Conservation (phyloP, 1,140 invertebrate genomes). For the Zaprionus davidi region DNA sequence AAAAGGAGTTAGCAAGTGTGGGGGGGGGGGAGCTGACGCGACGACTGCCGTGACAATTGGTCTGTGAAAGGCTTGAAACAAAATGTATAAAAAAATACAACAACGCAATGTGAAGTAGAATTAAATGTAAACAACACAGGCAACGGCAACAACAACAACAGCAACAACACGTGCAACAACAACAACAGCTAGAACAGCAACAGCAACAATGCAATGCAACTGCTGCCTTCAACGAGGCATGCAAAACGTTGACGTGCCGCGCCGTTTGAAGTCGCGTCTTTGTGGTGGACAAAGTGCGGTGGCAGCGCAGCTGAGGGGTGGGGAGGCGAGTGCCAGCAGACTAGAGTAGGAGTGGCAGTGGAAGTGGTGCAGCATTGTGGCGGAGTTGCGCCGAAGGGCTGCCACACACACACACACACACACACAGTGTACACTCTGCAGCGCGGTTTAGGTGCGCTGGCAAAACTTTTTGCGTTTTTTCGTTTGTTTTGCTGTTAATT, state of each 20-base stretch:
- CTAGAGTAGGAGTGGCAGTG: too few relatives aligned
- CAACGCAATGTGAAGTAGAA: constrained; percentile 50
- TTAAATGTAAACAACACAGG: constrained; percentile 57
- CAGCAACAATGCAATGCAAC: constrained; percentile 49
- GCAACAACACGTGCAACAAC: constrained; percentile 17
- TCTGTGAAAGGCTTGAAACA: constrained; percentile 81
- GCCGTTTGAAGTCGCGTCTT: constrained; percentile 79
- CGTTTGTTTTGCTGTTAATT: constrained; percentile 45
- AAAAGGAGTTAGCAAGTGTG: not conserved
- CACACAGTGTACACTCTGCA: not conserved
- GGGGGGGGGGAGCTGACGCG: not conserved
- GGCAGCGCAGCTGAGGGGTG: constrained; percentile 4
- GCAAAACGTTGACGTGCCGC: constrained; percentile 78
- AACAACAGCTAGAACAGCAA: constrained; percentile 30
- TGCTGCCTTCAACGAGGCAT: constrained; percentile 79
- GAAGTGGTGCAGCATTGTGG: not conserved
- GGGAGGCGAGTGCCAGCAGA: too few relatives aligned
- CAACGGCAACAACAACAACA: constrained; percentile 38
- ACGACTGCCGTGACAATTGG: constrained; percentile 80
- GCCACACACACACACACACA: constrained; percentile 1
- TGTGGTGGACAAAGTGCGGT: constrained; percentile 55
- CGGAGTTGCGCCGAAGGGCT: constrained; percentile 18
- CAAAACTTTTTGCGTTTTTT: constrained; percentile 73
- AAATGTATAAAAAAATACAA: constrained; percentile 54
- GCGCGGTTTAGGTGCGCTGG: constrained; percentile 5